phyloP scores from a whole-genome alignment of 2,888 invertebrate species.

The Epicampocera succincta region DNA sequence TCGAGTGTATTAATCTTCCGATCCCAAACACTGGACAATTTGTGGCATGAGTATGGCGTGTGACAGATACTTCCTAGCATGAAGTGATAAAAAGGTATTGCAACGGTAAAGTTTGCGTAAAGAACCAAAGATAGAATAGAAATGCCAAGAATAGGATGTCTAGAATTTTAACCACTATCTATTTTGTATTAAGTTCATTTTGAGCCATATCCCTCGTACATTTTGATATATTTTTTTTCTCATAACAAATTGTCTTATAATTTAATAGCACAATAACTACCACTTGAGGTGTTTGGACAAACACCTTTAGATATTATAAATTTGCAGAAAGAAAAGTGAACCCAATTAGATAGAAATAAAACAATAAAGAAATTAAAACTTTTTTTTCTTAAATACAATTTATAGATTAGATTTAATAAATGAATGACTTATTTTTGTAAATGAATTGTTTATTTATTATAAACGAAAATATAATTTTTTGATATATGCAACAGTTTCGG shows the following conservation, averaged over 20 bases:
- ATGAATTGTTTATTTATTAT: constrained; percentile 11
- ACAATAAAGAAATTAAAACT: constrained; percentile 45
- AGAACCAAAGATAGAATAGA: too few relatives aligned
- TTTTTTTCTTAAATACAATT: constrained; percentile 27
- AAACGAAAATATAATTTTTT: neutral
- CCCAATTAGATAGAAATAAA: constrained; percentile 68
- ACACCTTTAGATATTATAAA: constrained; percentile 11
- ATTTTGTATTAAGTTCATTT: too few relatives aligned
- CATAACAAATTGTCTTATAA: neutral
- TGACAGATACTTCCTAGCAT: too few relatives aligned
- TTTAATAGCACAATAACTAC: constrained; percentile 4
- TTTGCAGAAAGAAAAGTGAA: constrained; percentile 47
- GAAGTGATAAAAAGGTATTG: too few relatives aligned
- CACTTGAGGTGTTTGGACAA: constrained; percentile 21
- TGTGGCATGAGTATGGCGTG: too few relatives aligned
- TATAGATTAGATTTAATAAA: constrained; percentile 44
- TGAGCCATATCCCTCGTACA: constrained; percentile 6
- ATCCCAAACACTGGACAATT: too few relatives aligned
- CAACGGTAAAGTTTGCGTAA: too few relatives aligned
- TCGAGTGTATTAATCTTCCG: too few relatives aligned
- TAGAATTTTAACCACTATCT: too few relatives aligned
- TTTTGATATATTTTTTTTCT: neutral
- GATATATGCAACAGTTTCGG: constrained; percentile 85
- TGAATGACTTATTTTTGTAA: constrained; percentile 39
- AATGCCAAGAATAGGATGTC: too few relatives aligned